Evolutionary conservation across 1,140 invertebrate genomes (phyloP).

Genomic region (Pectinophora gossypiella): DNA sequence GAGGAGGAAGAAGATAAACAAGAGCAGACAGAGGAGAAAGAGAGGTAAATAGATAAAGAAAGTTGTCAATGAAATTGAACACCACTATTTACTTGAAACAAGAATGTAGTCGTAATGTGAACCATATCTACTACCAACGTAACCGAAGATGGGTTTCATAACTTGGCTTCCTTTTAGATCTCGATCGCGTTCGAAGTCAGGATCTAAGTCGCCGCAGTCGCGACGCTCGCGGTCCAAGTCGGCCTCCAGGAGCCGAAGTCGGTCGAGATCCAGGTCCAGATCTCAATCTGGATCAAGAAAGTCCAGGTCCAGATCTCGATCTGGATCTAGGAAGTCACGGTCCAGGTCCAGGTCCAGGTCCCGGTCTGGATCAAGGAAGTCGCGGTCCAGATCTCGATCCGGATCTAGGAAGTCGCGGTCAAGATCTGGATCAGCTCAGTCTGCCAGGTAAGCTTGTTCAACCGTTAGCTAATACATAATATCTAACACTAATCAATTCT

Average conservation of each 20-base stretch:
- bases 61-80: not conserved
- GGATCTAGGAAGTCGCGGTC: conserved; percentile 5
- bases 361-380: not conserved
- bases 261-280: conserved; percentile 27
- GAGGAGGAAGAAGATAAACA: conserved; percentile 71
- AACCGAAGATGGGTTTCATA: too few species aligned
- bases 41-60: conserved; percentile 47
- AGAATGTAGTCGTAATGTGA: not conserved
- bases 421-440: conserved; percentile 28
- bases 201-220: conserved; percentile 61
- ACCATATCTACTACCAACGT: too few species aligned
- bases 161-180: conserved; percentile 51
- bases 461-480: too few species aligned
- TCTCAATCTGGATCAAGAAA: conserved; percentile 41
- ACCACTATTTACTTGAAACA: too few species aligned
- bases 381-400: conserved; percentile 4
- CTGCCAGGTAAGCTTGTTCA: too few species aligned
- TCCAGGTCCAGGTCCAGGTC: conserved; percentile 13
- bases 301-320: conserved; percentile 43
- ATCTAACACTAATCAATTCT: too few species aligned
- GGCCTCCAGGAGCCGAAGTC: conserved; percentile 36
- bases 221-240: conserved; percentile 34
- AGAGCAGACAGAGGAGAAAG: conserved; percentile 58
- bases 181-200: conserved; percentile 56
- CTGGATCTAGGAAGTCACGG: conserved; percentile 16